Base-by-base conservation (phyloP, 2,113 vertebrate genomes). In the Tamias sibiricus region DNA sequence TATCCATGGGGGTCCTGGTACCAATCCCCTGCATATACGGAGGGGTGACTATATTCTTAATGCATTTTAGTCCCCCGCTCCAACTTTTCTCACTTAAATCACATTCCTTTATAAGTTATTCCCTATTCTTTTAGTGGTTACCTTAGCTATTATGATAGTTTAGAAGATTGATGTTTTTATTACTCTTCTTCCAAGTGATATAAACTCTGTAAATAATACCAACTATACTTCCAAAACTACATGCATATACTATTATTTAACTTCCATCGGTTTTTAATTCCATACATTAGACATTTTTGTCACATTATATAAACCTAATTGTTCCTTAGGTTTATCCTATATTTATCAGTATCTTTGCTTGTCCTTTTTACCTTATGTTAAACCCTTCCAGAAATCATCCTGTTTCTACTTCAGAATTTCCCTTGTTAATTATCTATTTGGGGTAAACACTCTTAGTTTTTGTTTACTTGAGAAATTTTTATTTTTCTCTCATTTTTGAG, bases 381-480 rank as follows among this genome's bases (percentile, higher is more conserved):
- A 81, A 47, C 2, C 8, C 49, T 77, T 72, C 40, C 44, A 4
- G 35, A 92, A 92, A 95, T 94, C 24, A 95, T 81, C 91, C 91
- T 75, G n/a, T 32, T 77, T 68, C 22, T 68, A 54, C 19, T 86
- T 83, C 20, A 83, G 84, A 94, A 76, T 52, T 90, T 96, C 35
- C 26, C 74, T 91, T 75, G 72, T 14, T 57, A 85, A 91, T 59
- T 59, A 19, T 83, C 40, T 87, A 54, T 92, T n/a, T 24, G 7
- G 82, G 49, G 87, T 40, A 64, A 89, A 92, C 2, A 35, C 22
- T 49, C 42, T 72, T 0, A 5, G 37, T 69, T 94, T 94, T 92
- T 90, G 35, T 95, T 84, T 77, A 22, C 49, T 93, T 83, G n/a
- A 80, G 11, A 82, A 32, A 40, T 80, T 94, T 68, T 90, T 75